Percentiles rank a stretch among this genome's conserved stretches.
Evolutionary conservation across 2,113 vertebrate genomes (phyloP).

Genomic region (Noturus placidus): DNA sequence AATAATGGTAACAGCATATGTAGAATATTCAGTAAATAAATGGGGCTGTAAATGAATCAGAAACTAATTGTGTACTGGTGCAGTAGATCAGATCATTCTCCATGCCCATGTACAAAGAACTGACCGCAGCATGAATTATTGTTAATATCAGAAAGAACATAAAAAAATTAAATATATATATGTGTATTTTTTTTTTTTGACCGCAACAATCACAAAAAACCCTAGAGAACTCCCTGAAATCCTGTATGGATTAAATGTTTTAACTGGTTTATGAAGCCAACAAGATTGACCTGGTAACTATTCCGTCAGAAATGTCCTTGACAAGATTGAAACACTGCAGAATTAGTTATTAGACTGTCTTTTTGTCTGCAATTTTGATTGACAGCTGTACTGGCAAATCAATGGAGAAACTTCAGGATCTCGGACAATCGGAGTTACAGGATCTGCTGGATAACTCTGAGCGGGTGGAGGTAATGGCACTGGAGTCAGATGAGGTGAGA

Average conservation of each 20-base stretch:
- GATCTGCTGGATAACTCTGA: slow-evolving; percentile 74
- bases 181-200: no score
- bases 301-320: background rate
- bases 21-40: background rate
- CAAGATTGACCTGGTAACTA: background rate
- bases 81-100: background rate
- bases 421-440: slow-evolving; percentile 76
- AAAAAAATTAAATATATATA: no score
- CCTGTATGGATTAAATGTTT: background rate
- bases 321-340: background rate
- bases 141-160: background rate
- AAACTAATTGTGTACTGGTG: background rate
- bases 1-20: background rate
- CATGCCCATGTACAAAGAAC: background rate
- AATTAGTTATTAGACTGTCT: background rate
- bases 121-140: background rate
- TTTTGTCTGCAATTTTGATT: slow-evolving; percentile 12
- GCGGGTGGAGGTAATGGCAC: slow-evolving; percentile 74
- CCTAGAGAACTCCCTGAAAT: no score
- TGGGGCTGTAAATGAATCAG: background rate
- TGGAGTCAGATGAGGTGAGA: slow-evolving; percentile 77
- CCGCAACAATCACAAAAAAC: no score
- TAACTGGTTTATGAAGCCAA: background rate
- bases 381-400: slow-evolving; percentile 74
- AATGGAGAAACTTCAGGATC: slow-evolving; percentile 79